Evolutionary conservation across 2,113 vertebrate genomes (phyloP), one percentile per base, ranked within the genome.

Genomic region (Tachycineta bicolor): DNA sequence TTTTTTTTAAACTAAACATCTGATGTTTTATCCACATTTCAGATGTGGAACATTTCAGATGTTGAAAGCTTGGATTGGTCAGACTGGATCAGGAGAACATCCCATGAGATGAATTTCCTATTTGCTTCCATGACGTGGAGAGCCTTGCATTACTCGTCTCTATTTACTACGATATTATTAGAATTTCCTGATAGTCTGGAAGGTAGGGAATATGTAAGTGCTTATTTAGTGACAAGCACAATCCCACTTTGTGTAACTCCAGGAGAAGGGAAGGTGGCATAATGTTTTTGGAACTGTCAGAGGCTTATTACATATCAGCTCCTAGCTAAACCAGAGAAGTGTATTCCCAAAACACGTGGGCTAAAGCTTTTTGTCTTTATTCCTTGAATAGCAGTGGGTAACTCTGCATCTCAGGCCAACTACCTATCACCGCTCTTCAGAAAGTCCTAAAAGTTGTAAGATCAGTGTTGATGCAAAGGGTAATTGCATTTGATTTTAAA

Each of bases 341-440:
- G 5, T 71, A 50, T 96, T 96, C 96, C 87, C 76, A 59, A 97
- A 97, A 92, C 73, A 93, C 9, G 5, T 50, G 41, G 74, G 88
- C 87, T 94, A 96, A 97, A 94, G 71, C 22, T 93, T 96, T 95
- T 92, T 94, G 26, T 93, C 95, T 95, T 97, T 95, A 74, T 93
- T 95, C 94, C 78, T 90, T 83, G 59, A 95, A 91, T 12, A 95
- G 79, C 46, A 46, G 56, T 95, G 87, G 33, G 82, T 89, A 94
- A 73, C 91, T 97, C 96, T 92, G 73, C 74, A 95, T 91, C 91
- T 96, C 92, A 95, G 91, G 87, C 94, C 95, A 97, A 84, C 93
- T 92, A 93, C 93, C 84, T 58, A 84, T 55, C 69, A 78, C 37
- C 29, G 23, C 50, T 91, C 93, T 90, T 93, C 74, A 93, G 83